Evolutionary conservation across 92 coral and sea anemone species (phyloP), one percentile per base, ranked within the genome.

Genomic region (Anthopleura xanthogrammica): DNA sequence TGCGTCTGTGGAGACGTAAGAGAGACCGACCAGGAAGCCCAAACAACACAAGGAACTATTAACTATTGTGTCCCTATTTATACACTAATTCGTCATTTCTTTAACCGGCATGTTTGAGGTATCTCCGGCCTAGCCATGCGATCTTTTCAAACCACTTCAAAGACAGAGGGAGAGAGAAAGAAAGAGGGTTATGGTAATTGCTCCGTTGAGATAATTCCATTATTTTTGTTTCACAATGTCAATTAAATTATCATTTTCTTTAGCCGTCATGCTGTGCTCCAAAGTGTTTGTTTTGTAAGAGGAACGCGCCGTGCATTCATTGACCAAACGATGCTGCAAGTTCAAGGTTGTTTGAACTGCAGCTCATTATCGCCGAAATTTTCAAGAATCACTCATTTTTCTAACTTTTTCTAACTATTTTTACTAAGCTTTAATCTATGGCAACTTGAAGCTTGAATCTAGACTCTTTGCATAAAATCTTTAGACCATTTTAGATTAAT

Each of bases 11-110:
- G 22, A 57, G 54, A 79, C 70, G 43, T 2, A 70, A 79, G 42
- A 57, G 82, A 6, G 16, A 58, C 43, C 70, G 65, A 17, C 82
- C 82, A 79, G 82, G 72, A 79, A 79, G 60, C 71, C 16, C 16
- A 23, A 68, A 24, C 74, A 68, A 68, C 74, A 68, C 46, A 29
- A 24, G 42, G 43, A 68, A 68, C 46, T 36, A 23, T 68, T 36
- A 68, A 24, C 41, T 29, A 68, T 68, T 36, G 74, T 68, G 41
- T 29, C 74, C 8, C 36, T 68, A 68, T 68, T 68, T 68, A 46
- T 8, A 36, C 29, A 1, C 11, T 9, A 20, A 68, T 12, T 68
- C 16, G 41, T 24, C 41, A 68, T 68, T 29, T 68, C 12, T 68
- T 24, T 20, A 7, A 23, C 24, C 6, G 74, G 74, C 42, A 12